phyloP scores from a whole-genome alignment of 2,888 invertebrate genomes.

The Gibbula magus region DNA sequence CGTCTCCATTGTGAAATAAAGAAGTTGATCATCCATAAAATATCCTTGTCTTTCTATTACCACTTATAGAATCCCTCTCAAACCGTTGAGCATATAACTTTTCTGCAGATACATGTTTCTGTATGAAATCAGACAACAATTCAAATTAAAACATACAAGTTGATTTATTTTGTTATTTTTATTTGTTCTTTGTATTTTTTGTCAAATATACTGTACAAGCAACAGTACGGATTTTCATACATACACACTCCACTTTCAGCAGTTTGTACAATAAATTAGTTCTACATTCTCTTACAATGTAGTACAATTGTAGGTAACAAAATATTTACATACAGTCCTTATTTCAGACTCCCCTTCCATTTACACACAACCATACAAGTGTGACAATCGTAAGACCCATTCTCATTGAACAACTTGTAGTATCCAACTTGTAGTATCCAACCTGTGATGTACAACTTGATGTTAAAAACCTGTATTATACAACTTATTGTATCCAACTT shows the following conservation, averaged over 20 bases:
- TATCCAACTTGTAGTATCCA: not conserved
- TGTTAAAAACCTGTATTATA: too few relatives aligned
- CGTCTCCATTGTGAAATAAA: too few relatives aligned
- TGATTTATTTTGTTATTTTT: conserved; percentile 20
- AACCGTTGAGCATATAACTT: too few relatives aligned
- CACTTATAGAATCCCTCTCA: too few relatives aligned
- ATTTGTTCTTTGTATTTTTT: conserved; percentile 32
- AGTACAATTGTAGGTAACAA: conserved; percentile 6
- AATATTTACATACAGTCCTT: conserved; percentile 15
- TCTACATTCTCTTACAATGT: conserved; percentile 11
- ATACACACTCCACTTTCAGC: conserved; percentile 19
- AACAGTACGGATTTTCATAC: conserved; percentile 22
- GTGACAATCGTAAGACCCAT: not conserved
- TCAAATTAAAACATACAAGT: not conserved
- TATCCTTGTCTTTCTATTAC: too few relatives aligned
- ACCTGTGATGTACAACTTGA: not conserved
- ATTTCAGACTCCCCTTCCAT: not conserved
- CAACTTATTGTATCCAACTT: not conserved
- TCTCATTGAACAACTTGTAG: not conserved
- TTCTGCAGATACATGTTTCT: too few relatives aligned
- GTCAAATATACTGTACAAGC: conserved; percentile 35
- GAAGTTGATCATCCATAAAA: too few relatives aligned
- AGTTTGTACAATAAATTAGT: conserved; percentile 42
- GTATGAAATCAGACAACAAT: not conserved
- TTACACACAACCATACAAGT: not conserved